Conservation (phyloP, 2,888 invertebrate genomes). For the Camptogramma bilineatum region DNA sequence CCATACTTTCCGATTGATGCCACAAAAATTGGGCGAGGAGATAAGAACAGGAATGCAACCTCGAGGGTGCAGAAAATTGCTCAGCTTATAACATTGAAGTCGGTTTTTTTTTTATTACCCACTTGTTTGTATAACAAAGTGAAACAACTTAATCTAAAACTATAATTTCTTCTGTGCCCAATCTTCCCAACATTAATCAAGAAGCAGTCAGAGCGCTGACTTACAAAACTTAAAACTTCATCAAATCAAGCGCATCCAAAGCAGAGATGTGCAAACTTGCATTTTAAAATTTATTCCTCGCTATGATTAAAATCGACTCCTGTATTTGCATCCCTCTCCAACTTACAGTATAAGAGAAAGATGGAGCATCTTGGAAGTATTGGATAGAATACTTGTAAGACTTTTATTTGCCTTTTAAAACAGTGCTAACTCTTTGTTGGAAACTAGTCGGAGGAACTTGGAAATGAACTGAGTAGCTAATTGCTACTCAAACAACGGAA, state of each 20-base stretch:
- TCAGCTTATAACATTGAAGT: too few relatives aligned
- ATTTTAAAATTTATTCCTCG: constrained; percentile 45
- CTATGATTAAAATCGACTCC: constrained; percentile 45
- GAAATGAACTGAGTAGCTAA: constrained; percentile 40
- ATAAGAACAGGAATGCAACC: too few relatives aligned
- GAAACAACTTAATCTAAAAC: not conserved
- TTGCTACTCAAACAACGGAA: constrained; percentile 42
- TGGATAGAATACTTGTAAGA: constrained; percentile 34
- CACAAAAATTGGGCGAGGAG: too few relatives aligned
- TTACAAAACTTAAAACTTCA: constrained; percentile 36
- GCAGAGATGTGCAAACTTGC: constrained; percentile 39
- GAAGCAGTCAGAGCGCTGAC: constrained; percentile 37
- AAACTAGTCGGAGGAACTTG: constrained; percentile 38
- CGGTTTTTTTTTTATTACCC: too few relatives aligned
- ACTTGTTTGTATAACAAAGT: too few relatives aligned
- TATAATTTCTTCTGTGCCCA: constrained; percentile 4
- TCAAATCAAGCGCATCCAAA: constrained; percentile 37
- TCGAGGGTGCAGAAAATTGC: too few relatives aligned
- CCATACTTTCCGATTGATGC: too few relatives aligned
- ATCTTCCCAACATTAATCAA: constrained; percentile 26
- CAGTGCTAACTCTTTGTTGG: constrained; percentile 43
- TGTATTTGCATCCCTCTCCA: constrained; percentile 25
- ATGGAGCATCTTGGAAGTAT: constrained; percentile 22
- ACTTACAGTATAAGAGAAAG: constrained; percentile 20
- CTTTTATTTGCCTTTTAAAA: constrained; percentile 46